Evolutionary conservation across 2,888 invertebrate species (phyloP), one percentile per base, ranked within the genome.

Genomic region (Synanthedon myopaeformis): DNA sequence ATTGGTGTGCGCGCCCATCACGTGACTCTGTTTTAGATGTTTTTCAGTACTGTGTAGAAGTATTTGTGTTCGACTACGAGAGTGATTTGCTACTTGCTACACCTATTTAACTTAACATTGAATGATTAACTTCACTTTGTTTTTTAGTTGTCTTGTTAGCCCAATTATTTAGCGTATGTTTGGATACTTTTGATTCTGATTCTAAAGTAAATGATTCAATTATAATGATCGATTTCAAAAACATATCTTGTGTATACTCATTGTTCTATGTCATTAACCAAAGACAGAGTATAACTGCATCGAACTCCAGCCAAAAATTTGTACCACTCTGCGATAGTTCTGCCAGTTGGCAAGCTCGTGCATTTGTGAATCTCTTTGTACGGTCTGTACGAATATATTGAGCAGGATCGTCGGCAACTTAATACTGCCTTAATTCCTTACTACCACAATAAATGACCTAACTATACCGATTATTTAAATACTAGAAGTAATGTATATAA

Each of bases 1-100:
- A 61, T 68, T 65, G 67, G 65, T 67, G 65, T 71, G 72, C 70
- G 72, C 70, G 74, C 70, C 72, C 75, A 76, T 79, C 76, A 73
- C 73, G 70, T 76, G 74, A 69, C 63, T 52, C 42, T 51, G 41
- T 41, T 50, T 45, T 42, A 13, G 42, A 42, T 13, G 12, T 12
- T 13, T 12, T 13, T 42, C 11, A 13, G 13, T 45, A 4, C 14
- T 45, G 51, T 4, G 35, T 12, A n/a, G 12, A 42, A 42, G 10
- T 12, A 45, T 45, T 45, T 45, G 45, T 45, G 14, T 45, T 12
- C 14, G n/a, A 45, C 45, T 45, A 45, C 6, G 45, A 11, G 45
- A 3, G 1, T 13, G 28, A 35, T n/a, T n/a, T n/a, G n/a, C n/a
- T n/a, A 17, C 10, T 35, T 35, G 35, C 35, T 35, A 35, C 35